Conservation (phyloP, 2,797 vertebrate species). For the Chanos chanos region DNA sequence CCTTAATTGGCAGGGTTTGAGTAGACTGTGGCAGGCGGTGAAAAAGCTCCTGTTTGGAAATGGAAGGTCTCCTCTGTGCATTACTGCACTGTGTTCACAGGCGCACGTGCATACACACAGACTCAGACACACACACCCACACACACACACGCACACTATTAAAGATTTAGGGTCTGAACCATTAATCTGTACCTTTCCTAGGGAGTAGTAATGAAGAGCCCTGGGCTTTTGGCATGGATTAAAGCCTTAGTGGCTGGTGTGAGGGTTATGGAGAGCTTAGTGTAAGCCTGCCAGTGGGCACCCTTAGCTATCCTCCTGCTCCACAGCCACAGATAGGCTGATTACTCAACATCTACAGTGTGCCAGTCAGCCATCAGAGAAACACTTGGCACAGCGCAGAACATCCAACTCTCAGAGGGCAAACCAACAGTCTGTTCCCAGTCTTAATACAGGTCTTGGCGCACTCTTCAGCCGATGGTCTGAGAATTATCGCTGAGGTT, state of each 20-base stretch:
- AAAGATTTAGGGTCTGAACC: too few relatives aligned
- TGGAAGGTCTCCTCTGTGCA: too few relatives aligned
- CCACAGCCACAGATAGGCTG: conserved; percentile 23
- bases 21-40: too few relatives aligned
- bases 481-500: too few relatives aligned
- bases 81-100: too few relatives aligned
- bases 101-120: too few relatives aligned
- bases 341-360: conserved; percentile 26
- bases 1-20: too few relatives aligned
- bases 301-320: conserved; percentile 26
- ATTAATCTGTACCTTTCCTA: too few relatives aligned
- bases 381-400: conserved; percentile 25
- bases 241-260: conserved; percentile 3
- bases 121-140: too few relatives aligned
- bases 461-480: conserved; percentile 7
- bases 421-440: conserved; percentile 23
- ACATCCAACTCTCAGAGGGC: conserved; percentile 23
- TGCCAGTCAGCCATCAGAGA: conserved; percentile 30
- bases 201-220: too few relatives aligned
- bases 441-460: conserved; percentile 29
- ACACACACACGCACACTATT: too few relatives aligned
- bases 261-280: conserved; percentile 33
- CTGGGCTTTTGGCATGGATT: conserved; percentile 19
- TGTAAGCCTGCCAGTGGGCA: conserved; percentile 35
- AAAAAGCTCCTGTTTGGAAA: too few relatives aligned